These are phyloP conservation scores for Saccostrea glomerata DNA, from an alignment of 1,140 invertebrate species.

Conservation along the genomic window DNA sequence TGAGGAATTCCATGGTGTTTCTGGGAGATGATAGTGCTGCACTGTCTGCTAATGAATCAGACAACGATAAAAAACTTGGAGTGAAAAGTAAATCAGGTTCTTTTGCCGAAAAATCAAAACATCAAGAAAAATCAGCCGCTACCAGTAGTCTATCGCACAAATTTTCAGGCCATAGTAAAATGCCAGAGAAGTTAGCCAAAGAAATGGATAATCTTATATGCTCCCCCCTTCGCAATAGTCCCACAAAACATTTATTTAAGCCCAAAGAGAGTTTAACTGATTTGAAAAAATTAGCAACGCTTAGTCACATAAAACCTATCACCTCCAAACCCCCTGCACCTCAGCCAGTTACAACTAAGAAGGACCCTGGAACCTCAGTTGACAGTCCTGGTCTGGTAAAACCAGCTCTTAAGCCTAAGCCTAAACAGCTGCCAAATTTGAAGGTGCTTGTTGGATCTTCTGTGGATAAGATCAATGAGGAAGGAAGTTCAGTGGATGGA, in stretches of 20 bases:
- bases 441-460: slow-evolving; percentile 24
- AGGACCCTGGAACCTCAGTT: slow-evolving; percentile 48
- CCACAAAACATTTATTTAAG: slow-evolving; percentile 70
- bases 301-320: slow-evolving; percentile 58
- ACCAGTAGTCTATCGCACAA: slow-evolving; percentile 32
- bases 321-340: slow-evolving; percentile 65
- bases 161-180: slow-evolving; percentile 70
- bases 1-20: slow-evolving; percentile 69
- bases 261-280: slow-evolving; percentile 65
- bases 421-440: slow-evolving; percentile 27
- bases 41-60: slow-evolving; percentile 17
- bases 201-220: slow-evolving; percentile 72
- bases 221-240: slow-evolving; percentile 67
- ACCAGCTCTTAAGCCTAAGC: slow-evolving; percentile 20
- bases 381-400: slow-evolving; percentile 38
- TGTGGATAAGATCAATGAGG: background rate
- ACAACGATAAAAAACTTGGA: slow-evolving; percentile 39
- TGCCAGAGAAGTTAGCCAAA: slow-evolving; percentile 73
- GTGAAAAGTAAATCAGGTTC: slow-evolving; percentile 36
- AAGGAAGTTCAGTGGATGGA: slow-evolving; percentile 12
- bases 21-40: slow-evolving; percentile 63
- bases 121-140: slow-evolving; percentile 29
- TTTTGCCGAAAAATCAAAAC: slow-evolving; percentile 40
- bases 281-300: slow-evolving; percentile 65
- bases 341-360: slow-evolving; percentile 53